Evolutionary conservation across 64 coral and sea anemone genomes (phyloP), one percentile per base, ranked within the genome.

Genomic region (Pachyseris speciosa): DNA sequence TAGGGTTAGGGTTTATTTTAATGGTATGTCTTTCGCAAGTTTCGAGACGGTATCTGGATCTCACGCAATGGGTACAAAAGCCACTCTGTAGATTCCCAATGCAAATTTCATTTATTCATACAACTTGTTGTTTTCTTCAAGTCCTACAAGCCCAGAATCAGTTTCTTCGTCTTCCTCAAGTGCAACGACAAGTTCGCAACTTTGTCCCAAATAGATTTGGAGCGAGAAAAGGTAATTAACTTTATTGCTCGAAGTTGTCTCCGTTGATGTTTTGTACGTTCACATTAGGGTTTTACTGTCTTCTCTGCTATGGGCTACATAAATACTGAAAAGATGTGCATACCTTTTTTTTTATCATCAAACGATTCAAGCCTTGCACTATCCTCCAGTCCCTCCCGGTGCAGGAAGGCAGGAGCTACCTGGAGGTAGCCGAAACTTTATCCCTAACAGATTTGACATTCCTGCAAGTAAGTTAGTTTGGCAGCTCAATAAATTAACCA

Each of bases 361-460:
- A n/a, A n/a, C n/a, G n/a, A n/a, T n/a, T n/a, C n/a, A n/a, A n/a
- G n/a, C n/a, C n/a, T n/a, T n/a, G 2, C 32, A 26, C 9, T 81
- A 81, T n/a, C 77, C 77, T 7, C 77, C 77, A 3, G 51, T 81
- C 29, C 77, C 77, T 61, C 51, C 77, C 13, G 53, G 53, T 12
- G 16, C 51, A 63, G 37, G 77, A 61, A 38, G 33, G 0, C 32
- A 81, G 34, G 15, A 38, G 77, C 53, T 81, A n/a, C 77, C 77
- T 8, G 77, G 51, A 61, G 77, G 26, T 1, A 61, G 20, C 53
- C 51, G 77, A 0, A 81, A 81, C 17, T 81, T 81, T 81, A 81
- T 81, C 22, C 77, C 77, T 31, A 81, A 81, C 33, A 58, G 77
- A 38, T 81, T 61, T 6, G 77, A 81, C 55, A 81, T 81, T 59